A percentile compares a stretch with the other conserved stretches of the same genome.
These are phyloP conservation scores for Paralichthys olivaceus DNA, from an alignment of 2,113 vertebrate species.

Conservation along the genomic window DNA sequence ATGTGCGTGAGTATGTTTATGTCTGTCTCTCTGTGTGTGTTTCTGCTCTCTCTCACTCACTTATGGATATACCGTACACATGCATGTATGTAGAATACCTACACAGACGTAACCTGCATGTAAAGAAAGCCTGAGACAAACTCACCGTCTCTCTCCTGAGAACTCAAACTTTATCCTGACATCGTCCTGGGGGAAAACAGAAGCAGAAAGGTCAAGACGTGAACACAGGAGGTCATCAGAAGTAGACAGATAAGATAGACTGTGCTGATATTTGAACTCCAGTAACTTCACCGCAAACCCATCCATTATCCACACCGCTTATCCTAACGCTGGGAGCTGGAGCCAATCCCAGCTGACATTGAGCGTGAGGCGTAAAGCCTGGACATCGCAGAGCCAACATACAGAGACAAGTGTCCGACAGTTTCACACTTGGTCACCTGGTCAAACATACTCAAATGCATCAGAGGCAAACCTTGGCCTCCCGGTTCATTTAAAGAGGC, in stretches of 20 bases:
- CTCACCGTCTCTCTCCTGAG: conserved; percentile 92
- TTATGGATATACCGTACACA: background rate
- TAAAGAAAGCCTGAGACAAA: conserved; percentile 7
- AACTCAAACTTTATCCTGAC: conserved; percentile 98
- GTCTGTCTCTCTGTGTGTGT: conserved; percentile 15
- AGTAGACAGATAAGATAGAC: background rate
- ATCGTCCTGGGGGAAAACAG: conserved; percentile 84
- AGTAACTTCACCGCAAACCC: background rate
- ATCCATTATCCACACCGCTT: no score
- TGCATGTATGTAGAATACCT: background rate
- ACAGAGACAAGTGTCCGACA: no score
- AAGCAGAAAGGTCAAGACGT: conserved; percentile 14
- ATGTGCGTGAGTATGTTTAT: conserved; percentile 52
- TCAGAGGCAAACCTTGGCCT: no score
- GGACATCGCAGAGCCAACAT: no score
- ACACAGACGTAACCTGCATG: background rate
- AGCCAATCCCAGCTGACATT: no score
- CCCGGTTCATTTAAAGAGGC: no score
- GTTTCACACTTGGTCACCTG: no score
- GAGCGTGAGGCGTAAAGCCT: no score
- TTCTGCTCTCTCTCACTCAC: background rate
- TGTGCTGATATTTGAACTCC: background rate
- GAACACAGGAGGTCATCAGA: background rate
- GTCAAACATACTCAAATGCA: no score
- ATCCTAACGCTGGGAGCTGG: no score